Percentiles rank a stretch among this genome's conserved stretches.
Conservation (phyloP, 2,797 vertebrate genomes). For the Lophotriccus pileatus region DNA sequence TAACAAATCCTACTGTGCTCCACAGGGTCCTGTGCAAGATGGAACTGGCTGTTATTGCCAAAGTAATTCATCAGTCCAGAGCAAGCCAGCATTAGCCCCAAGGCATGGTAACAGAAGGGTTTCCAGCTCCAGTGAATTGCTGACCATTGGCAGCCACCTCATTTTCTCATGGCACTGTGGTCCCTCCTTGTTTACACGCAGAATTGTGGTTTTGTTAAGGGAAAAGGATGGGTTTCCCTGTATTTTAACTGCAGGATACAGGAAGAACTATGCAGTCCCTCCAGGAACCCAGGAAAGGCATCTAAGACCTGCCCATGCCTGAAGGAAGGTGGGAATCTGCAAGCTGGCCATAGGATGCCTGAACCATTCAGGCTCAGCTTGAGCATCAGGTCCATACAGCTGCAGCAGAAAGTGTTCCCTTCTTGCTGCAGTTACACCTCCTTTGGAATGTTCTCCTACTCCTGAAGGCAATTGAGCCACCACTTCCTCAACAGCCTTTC, state of each 20-base stretch:
- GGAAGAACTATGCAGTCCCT: background rate
- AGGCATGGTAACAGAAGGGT: background rate
- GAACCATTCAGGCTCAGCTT: background rate
- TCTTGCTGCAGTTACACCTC: background rate
- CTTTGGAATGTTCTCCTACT: background rate
- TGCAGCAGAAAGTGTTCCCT: background rate
- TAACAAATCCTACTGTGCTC: background rate
- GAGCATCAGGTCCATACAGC: rapidly evolving
- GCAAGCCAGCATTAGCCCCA: background rate
- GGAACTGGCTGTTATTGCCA: background rate
- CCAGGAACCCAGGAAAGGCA: background rate
- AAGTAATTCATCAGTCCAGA: background rate
- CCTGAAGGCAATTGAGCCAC: background rate
- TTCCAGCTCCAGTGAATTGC: background rate
- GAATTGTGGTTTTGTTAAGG: background rate
- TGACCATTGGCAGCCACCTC: background rate
- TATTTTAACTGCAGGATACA: background rate
- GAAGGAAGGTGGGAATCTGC: background rate
- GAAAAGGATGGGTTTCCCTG: background rate
- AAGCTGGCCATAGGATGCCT: background rate
- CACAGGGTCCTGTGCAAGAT: background rate
- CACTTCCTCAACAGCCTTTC: background rate
- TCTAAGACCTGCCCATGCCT: background rate
- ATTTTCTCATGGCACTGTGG: background rate
- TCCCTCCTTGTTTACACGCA: background rate